A percentile compares a stretch with the other conserved stretches of the same genome.
Evolutionary conservation across 2,888 invertebrate species (phyloP).

Genomic region (Hipparchia sbordonii): DNA sequence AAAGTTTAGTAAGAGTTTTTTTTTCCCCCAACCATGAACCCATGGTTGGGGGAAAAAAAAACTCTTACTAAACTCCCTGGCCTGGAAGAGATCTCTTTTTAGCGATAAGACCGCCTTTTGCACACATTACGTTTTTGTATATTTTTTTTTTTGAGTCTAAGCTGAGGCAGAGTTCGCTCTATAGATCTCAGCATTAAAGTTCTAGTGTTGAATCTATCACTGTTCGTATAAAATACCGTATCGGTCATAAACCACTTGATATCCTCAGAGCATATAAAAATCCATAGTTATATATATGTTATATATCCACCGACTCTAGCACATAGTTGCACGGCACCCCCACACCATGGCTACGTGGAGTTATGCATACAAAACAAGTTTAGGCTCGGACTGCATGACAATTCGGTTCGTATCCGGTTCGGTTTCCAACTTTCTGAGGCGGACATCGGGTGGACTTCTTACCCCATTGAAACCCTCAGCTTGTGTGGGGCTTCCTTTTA

Average conservation of each 20-base stretch:
- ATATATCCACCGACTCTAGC: constrained; percentile 50
- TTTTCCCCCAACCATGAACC: too few relatives aligned
- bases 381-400: not conserved
- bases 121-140: too few relatives aligned
- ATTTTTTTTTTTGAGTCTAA: too few relatives aligned
- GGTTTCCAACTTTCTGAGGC: too few relatives aligned
- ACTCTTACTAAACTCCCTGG: too few relatives aligned
- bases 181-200: not conserved
- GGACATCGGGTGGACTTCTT: too few relatives aligned
- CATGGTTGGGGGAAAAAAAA: too few relatives aligned
- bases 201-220: constrained; percentile 1
- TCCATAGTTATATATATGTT: constrained; percentile 59
- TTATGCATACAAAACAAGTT: constrained; percentile 40
- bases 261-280: constrained; percentile 53
- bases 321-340: constrained; percentile 57
- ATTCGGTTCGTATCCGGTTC: not conserved
- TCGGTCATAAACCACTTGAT: constrained; percentile 28
- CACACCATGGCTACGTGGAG: constrained; percentile 57
- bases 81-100: too few relatives aligned
- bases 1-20: not conserved
- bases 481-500: too few relatives aligned
- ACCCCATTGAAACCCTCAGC: too few relatives aligned
- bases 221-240: not conserved
- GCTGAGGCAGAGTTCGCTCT: not conserved
- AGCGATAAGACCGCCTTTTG: too few relatives aligned